Base-by-base conservation (phyloP, 2,797 vertebrate genomes). In the Threskiornis aethiopicus region DNA sequence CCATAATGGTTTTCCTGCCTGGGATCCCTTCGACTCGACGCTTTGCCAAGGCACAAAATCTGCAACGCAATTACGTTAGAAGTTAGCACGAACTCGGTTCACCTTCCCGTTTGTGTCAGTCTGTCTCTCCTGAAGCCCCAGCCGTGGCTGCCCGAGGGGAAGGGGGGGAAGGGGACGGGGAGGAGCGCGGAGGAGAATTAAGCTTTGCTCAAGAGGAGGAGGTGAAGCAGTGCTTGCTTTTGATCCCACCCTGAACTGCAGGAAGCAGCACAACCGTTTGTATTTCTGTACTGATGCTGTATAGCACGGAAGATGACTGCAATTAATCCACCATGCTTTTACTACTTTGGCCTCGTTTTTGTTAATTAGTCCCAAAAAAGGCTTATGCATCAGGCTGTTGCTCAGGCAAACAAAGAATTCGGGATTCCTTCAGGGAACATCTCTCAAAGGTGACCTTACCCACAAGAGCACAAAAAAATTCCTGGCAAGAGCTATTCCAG, bases 31-130 rank as follows among this genome's bases (percentile, higher is more conserved):
- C 99, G 29, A 98, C 98, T 64, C 98, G 99, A 98, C 99, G 99
- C 97, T 99, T 99, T 96, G 99, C 99, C 99, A 99, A 99, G 99
- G 99, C 99, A 99, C 99, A 99, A 99, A 99, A 99, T 99, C 99
- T 99, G 97, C n/a, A 96, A 94, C 0, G 65, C 33, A 96, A 93
- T 22, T 6, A 37, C 17, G 58, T 9, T 0, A 5, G 14, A 33
- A 28, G 42, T 94, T 28, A 64, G 16, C 11, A 3, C 5, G 1
- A 26, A 5, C 28, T 16, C 5, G 4, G 7, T 35, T 7, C 21
- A 1, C 4, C 57, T 16, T 5, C 46, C 35, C 3, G 12, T 28
- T 26, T 3, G 11, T 3, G 21, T 10, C 24, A 1, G 28, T 6
- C 58, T 6, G 13, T 13, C 46, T 33, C 13, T 17, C 57, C 29